Evolutionary conservation across 2,888 invertebrate genomes (phyloP).

Genomic region (Piscicola geometra): DNA sequence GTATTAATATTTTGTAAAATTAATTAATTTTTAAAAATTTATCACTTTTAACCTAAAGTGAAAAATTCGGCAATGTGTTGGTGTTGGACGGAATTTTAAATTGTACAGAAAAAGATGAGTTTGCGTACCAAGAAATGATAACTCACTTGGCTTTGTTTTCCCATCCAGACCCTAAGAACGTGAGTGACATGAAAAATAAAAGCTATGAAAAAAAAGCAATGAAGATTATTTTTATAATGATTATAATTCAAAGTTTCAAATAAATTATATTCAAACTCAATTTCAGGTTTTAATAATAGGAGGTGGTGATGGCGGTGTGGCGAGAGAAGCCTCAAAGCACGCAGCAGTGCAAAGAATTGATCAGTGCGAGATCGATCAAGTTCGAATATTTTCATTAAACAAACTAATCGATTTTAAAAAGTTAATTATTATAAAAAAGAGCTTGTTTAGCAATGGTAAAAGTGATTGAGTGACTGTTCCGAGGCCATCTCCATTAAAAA

Average conservation of each 20-base stretch:
- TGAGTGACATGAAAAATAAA: conserved; percentile 46
- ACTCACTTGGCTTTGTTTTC: conserved; percentile 84
- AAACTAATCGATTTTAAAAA: not conserved
- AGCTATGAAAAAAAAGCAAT: too few species aligned
- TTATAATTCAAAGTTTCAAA: too few species aligned
- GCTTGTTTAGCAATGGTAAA: not conserved
- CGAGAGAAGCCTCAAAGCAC: conserved; percentile 89
- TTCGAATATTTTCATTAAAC: conserved; percentile 40
- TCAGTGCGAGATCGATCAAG: conserved; percentile 88
- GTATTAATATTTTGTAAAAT: not conserved
- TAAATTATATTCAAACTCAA: too few species aligned
- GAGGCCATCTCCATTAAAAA: too few species aligned
- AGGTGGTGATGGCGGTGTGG: conserved; percentile 96
- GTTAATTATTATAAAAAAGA: not conserved
- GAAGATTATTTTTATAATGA: too few species aligned
- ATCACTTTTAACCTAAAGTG: conserved; percentile 35
- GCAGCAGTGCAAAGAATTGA: conserved; percentile 77
- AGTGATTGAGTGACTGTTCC: too few species aligned
- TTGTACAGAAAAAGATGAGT: conserved; percentile 91
- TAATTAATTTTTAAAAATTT: not conserved
- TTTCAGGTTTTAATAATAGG: conserved; percentile 80
- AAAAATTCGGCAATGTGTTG: conserved; percentile 72
- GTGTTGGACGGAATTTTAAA: conserved; percentile 93
- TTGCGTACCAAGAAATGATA: conserved; percentile 97
- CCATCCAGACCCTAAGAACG: conserved; percentile 82